phyloP scores from a whole-genome alignment of 1,140 invertebrate species.

The Anastrepha obliqua region DNA sequence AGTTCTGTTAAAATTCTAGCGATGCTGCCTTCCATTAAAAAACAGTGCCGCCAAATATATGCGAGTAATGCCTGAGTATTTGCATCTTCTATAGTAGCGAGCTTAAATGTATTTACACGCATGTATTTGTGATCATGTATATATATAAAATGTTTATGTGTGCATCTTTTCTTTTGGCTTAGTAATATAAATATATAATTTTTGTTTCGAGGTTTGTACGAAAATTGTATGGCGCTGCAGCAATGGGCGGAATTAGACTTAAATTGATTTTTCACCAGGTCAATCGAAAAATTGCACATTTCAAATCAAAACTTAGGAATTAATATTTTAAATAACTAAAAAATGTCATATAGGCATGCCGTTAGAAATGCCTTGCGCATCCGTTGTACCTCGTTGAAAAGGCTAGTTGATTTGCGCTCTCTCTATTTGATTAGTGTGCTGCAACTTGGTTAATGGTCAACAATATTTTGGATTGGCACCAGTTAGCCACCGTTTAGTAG shows the following conservation, averaged over 20 bases:
- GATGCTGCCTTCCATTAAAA: too few relatives aligned
- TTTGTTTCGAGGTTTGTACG: neutral
- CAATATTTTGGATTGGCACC: neutral
- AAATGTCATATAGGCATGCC: neutral
- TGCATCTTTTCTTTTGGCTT: neutral
- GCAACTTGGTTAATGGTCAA: too few relatives aligned
- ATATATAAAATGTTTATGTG: neutral
- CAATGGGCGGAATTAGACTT: neutral
- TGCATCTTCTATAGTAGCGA: neutral
- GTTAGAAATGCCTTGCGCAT: neutral
- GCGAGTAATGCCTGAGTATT: neutral
- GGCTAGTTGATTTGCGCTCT: neutral
- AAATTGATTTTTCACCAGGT: neutral
- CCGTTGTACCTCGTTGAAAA: neutral
- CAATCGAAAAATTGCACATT: neutral
- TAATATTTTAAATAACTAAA: constrained; percentile 28
- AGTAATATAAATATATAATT: neutral
- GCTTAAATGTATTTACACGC: neutral
- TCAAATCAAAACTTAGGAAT: neutral
- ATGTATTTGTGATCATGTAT: neutral
- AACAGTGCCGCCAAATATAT: neutral
- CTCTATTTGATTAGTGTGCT: too few relatives aligned
- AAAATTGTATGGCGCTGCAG: neutral
- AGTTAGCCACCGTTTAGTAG: constrained; percentile 62
- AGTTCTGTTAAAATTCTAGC: too few relatives aligned